Evolutionary conservation across 2,113 vertebrate species (phyloP), one percentile per base, ranked within the genome.

Genomic region (Ardeotis arabs): DNA sequence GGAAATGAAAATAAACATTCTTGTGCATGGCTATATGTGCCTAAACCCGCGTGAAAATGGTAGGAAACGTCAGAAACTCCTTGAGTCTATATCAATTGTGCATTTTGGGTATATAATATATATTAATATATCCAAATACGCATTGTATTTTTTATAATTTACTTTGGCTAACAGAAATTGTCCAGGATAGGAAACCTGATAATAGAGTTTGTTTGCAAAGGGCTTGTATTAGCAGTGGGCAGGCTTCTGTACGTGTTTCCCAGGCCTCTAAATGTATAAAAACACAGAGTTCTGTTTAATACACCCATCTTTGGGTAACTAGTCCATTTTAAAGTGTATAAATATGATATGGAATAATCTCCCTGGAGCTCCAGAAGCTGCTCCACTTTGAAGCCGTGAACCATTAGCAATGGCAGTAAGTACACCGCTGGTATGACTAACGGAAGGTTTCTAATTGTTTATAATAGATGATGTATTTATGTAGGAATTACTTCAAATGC

Each of bases 341-440:
- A 35, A 1, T 45, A 49, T 14, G 83, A n/a, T 28, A 79, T 70
- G 41, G 45, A 96, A 87, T 88, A n/a, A 77, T 79, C 83, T 93
- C 75, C 53, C n/a, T 90, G 62, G 66, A 90, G 77, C 76, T 93
- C 75, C 66, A 69, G 39, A 94, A 93, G 62, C 67, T 93, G 24
- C 23, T 52, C 12, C 78, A 17, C 86, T 96, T 95, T 90, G 52
- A 96, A 96, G 86, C 53, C 44, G 82, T 96, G 95, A 95, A 89
- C 69, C 90, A 90, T 89, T 73, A 95, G 92, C 72, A 78, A 56
- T 84, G 66, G 63, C 90, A 96, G 47, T 59, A 73, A 94, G 73
- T 84, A 59, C 28, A 89, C 74, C 4, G 9, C 75, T 96, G 86
- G 62, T 97, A 83, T 94, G 95, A 95, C 82, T 96, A 93, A 97